Evolutionary conservation across 2,113 vertebrate species (phyloP), one percentile per base, ranked within the genome.

Genomic region (Xiphias gladius): DNA sequence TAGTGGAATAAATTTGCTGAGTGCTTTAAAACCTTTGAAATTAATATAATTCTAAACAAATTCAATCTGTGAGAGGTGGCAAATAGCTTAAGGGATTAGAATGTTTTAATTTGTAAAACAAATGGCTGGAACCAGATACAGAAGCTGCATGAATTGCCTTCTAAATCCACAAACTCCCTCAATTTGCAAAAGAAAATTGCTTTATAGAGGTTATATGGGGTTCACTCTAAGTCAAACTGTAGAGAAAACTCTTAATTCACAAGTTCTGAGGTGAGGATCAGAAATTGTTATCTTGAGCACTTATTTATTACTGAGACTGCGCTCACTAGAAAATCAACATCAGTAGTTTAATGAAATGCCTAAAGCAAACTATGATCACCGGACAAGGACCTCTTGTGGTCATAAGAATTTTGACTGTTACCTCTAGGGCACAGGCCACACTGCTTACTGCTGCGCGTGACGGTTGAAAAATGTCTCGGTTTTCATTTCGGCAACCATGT

Each of bases 101-200:
- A 72, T 61, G 46, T 87, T 92, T 93, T 93, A 91, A 91, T 91
- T 92, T 89, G 86, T 88, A 86, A 91, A 88, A 93, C 82, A 90
- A 93, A 86, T 77, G 80, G 61, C 81, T 84, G 85, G 78, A 86
- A 86, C 85, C 63, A 85, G 75, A 86, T 71, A 76, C 58, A 66
- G 83, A 70, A 64, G 71, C 52, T 83, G 76, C 64, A 35, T 73
- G 58, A 52, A 78, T 77, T 72, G 78, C 68, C 80, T 76, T 89
- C 70, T 87, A 79, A 74, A 79, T 81, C 88, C 80, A 82, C 79
- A 85, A n/a, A 59, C 81, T 73, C 75, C 72, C 67, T 86, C 65
- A 83, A 87, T 87, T 89, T 91, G 87, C 87, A 90, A 90, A 85
- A 90, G 75, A 79, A 90, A 91, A 83, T 86, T 79, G 62, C 80